Evolutionary conservation across 2,797 vertebrate genomes (phyloP).

Genomic region (Gymnoscopelus braueri): DNA sequence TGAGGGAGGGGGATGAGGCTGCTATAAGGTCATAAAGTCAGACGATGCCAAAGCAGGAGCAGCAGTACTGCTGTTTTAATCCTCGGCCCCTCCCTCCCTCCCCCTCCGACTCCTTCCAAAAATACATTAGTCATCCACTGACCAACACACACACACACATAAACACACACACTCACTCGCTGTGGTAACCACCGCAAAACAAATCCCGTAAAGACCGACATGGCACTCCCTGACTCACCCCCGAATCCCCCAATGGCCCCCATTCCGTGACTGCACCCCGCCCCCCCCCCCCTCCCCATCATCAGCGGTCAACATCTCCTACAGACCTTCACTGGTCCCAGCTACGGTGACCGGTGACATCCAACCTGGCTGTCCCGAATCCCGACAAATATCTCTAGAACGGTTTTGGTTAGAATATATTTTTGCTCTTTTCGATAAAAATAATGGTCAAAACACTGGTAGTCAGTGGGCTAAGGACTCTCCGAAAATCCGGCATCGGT

Average conservation of each 20-base stretch:
- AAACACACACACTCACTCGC: conserved; percentile 26
- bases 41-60: conserved; percentile 26
- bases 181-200: conserved; percentile 49
- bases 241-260: conserved; percentile 40
- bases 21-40: conserved; percentile 39
- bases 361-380: too few species aligned
- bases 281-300: too few species aligned
- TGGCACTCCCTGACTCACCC: conserved; percentile 31
- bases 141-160: conserved; percentile 17
- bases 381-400: too few species aligned
- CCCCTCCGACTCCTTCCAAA: conserved; percentile 11
- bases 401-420: too few species aligned
- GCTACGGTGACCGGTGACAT: too few species aligned
- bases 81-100: conserved; percentile 17
- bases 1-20: conserved; percentile 1
- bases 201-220: conserved; percentile 23
- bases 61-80: neutral
- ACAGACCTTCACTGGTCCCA: too few species aligned
- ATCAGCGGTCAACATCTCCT: too few species aligned
- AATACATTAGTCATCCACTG: conserved; percentile 44
- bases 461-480: too few species aligned
- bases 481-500: too few species aligned
- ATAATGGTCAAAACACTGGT: too few species aligned
- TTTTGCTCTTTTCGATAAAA: too few species aligned
- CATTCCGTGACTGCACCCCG: conserved; percentile 39